Base-by-base conservation (phyloP, 2,797 vertebrate genomes). In the Graptemys geographica region DNA sequence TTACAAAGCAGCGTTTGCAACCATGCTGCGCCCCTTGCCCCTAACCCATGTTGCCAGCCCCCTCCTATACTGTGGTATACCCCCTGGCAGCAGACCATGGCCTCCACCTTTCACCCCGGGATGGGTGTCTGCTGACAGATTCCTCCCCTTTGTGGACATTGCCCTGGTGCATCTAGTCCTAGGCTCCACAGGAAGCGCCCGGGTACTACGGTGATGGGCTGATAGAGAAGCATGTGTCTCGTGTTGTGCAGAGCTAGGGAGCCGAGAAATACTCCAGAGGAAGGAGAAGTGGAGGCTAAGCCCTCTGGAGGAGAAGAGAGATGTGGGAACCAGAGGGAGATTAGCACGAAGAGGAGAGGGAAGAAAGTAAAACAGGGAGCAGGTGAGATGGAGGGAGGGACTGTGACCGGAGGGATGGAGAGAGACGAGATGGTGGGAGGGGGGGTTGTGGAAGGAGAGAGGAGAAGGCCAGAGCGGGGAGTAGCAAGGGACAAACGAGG, bases 51-150 rank as follows among this genome's bases (percentile, higher is more conserved):
- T 37, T 69, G n/a, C 65, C 33, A 37, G 18, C 7, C 16, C 65
- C n/a, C n/a, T n/a, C 3, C 7, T n/a, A 19, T 65, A 5, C 65
- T 3, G 1, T 37, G 19, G 5, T 19, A 37, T 9, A 21, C 33
- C 16, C 62, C 65, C 5, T 37, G 65, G n/a, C 33, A 69, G 33
- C 33, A 37, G 18, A 19, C 62, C n/a, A 4, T 2, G 18, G n/a
- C 19, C 19, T 4, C 18, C 65, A 18, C 62, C 33, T 65, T 65
- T 65, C 33, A 8, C 19, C 9, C 9, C 10, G n/a, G 65, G 65
- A 21, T 69, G 65, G 65, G 65, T 59, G 33, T 69, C n/a, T 21
- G 62, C 33, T 69, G 62, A 8, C 33, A 69, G 33, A 5, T 65
- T n/a, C 59, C 62, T n/a, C 16, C 19, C 59, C 13, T 2, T n/a